Base-by-base conservation (phyloP, 2,888 invertebrate genomes). In the Leptothorax acervorum region DNA sequence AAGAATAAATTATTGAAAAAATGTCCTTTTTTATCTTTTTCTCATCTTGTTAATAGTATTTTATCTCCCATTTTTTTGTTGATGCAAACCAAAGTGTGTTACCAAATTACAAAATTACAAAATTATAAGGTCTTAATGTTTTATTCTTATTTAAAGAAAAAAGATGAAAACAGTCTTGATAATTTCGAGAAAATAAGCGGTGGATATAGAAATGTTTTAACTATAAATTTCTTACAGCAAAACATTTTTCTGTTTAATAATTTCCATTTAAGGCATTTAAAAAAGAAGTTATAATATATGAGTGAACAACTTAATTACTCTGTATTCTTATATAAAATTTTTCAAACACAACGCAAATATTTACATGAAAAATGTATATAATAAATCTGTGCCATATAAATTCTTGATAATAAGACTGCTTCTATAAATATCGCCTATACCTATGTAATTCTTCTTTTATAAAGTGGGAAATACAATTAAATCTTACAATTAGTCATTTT, bases 291-390 rank as follows among this genome's bases (percentile, higher is more conserved):
- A 62, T 35, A 35, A 53, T 53, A 31, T 62, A n/a, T 53, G 23
- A n/a, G 5, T 51, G 66, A 76, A 18, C 76, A 39, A 71, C 39
- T 55, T 66, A 60, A 74, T 62, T 45, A 74, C 60, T 12, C n/a
- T 65, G 53, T 53, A 76, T 60, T 70, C 18, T 70, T n/a, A 23
- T 60, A 57, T 60, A 79, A 79, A 60, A 79, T 12, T 78, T 66
- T 68, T 70, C 23, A 78, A 78, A 60, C 45, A 79, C 12, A 60
- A 70, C 57, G 48, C 45, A n/a, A 66, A 66, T 66, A 68, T 70
- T 23, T 79, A 79, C 57, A 79, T 70, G 4, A 68, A 79, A 68
- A 57, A 68, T 78, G n/a, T n/a, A 39, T 39, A 23, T 35, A 57
- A 60, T 60, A 70, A 60, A 70, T 1, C 15, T 45, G 4, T 35